These are phyloP conservation scores for Motacilla alba DNA, from an alignment of 2,113 vertebrate genomes.

Conservation along the genomic window DNA sequence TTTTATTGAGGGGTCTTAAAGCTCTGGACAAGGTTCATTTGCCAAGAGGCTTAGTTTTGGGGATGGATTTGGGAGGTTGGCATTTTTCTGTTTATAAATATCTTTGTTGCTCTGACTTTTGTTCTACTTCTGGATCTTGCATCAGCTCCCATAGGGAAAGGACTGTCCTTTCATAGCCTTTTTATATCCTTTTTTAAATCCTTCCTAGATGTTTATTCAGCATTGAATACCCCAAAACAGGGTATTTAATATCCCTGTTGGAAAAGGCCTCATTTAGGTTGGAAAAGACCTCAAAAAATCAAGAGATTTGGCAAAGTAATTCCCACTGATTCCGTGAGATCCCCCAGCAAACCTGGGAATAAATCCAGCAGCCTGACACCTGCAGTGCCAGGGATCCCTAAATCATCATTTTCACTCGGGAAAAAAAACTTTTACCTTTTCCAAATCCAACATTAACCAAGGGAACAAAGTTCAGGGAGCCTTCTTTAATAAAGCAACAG, in stretches of 20 bases:
- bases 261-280: background rate
- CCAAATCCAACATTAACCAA: background rate
- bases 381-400: background rate
- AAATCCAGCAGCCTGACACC: background rate
- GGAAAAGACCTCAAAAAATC: background rate
- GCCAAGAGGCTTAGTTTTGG: background rate
- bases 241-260: background rate
- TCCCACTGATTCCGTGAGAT: background rate
- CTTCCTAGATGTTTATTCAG: constrained; percentile 9
- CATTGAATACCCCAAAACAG: background rate
- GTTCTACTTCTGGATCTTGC: background rate
- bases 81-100: constrained; percentile 12
- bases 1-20: background rate
- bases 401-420: background rate
- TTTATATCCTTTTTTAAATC: background rate
- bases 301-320: background rate
- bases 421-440: background rate
- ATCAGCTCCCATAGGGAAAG: background rate
- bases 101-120: constrained; percentile 16
- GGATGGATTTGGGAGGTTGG: background rate
- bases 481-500: background rate
- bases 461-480: background rate
- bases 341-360: background rate
- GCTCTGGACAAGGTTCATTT: background rate
- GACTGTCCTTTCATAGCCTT: background rate